A percentile compares a stretch with the other conserved stretches of the same genome.
Evolutionary conservation across 2,888 invertebrate genomes (phyloP).

Genomic region (Hypercompe scribonia): DNA sequence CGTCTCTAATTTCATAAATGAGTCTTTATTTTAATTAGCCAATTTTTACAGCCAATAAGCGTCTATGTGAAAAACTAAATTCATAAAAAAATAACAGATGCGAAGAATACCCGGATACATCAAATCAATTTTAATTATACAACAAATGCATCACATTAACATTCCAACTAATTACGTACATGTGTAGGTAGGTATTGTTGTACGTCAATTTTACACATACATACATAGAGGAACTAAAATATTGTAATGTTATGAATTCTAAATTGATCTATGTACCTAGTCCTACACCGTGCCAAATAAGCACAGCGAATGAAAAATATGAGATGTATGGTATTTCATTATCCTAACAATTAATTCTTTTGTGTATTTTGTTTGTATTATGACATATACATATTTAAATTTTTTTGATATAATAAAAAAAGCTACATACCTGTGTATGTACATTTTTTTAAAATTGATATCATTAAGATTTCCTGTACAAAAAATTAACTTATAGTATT

Average conservation of each 20-base stretch:
- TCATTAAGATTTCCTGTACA: too few relatives aligned
- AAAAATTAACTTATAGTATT: too few relatives aligned
- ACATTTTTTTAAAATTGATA: too few relatives aligned
- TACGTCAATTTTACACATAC: conserved; percentile 43
- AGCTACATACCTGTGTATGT: neutral
- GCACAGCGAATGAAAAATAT: conserved; percentile 3
- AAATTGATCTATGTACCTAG: conserved; percentile 21
- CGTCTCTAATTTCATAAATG: neutral
- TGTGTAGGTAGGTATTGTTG: conserved; percentile 42
- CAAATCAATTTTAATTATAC: conserved; percentile 36
- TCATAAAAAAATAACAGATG: conserved; percentile 28
- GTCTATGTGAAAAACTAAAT: conserved; percentile 25
- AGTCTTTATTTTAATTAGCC: neutral
- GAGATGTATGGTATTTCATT: neutral
- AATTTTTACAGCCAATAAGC: too few relatives aligned
- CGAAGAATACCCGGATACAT: conserved; percentile 43
- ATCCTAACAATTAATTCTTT: conserved; percentile 5
- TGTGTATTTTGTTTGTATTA: neutral
- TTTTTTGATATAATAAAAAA: neutral
- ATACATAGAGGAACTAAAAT: conserved; percentile 30
- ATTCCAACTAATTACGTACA: conserved; percentile 38
- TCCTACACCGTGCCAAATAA: neutral
- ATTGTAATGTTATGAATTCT: conserved; percentile 34
- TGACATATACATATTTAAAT: neutral
- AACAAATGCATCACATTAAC: conserved; percentile 39